Evolutionary conservation across 2,113 vertebrate genomes (phyloP), one percentile per base, ranked within the genome.

Genomic region (Neomonachus schauinslandi): DNA sequence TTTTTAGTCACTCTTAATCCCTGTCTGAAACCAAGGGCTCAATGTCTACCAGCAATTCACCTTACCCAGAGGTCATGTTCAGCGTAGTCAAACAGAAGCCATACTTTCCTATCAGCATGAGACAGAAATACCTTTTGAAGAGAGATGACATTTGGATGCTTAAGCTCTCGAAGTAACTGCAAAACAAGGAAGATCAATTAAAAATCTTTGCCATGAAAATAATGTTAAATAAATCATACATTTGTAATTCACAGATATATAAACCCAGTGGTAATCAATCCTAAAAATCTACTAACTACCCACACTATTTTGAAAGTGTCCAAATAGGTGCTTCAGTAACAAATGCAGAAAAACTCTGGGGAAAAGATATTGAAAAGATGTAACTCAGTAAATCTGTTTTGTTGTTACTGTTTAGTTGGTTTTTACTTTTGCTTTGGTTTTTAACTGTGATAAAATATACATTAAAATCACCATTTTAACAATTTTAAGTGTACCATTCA

Each of bases 121-220:
- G 99, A 99, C 98, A 99, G 99, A 98, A 99, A 99, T 98, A 99
- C 99, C 98, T 99, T 99, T 98, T 99, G 99, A 99, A 99, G 99
- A 95, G 99, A 99, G 99, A 99, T 99, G 98, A 99, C 99, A 94
- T 99, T 99, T 94, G 99, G 99, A 98, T 99, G 99, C 98, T 99
- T 99, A 98, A 99, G 99, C 98, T 99, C 99, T 96, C 99, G 99
- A 93, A 99, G 99, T 98, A 99, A 99, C 99, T 99, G 99, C 87
- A 99, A 99, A 97, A 98, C 28, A 97, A 99, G 98, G 88, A 89
- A 98, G 82, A 97, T 67, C 15, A 81, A 88, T 97, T 98, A 97
- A 97, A 97, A 95, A 22, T 55, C 74, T 96, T 84, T 85, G 69
- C 72, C 63, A 97, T 7, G 95, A 91, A 96, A 83, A 46, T 42